These are phyloP conservation scores for Dromius quadrimaculatus DNA, from an alignment of 2,888 invertebrate genomes.

Conservation along the genomic window DNA sequence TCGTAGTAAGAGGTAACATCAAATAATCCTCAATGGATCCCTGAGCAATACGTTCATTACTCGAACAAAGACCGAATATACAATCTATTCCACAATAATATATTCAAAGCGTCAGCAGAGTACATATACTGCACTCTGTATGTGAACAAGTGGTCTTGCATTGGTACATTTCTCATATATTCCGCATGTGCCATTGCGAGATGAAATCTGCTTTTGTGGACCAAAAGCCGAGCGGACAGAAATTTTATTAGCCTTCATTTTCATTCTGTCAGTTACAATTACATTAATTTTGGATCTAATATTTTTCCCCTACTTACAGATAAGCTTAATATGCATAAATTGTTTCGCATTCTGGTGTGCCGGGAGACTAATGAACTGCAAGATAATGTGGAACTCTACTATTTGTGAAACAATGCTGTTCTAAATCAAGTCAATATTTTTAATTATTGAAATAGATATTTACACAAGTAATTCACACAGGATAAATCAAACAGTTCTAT, in stretches of 20 bases:
- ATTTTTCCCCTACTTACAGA: no score
- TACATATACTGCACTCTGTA: neutral
- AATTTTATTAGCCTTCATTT: slow-evolving; percentile 2
- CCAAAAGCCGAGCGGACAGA: neutral
- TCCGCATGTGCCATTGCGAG: neutral
- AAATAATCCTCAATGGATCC: no score
- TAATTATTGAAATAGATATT: no score
- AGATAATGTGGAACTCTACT: no score
- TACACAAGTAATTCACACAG: no score
- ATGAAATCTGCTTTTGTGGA: neutral
- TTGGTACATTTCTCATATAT: neutral
- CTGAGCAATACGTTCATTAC: neutral
- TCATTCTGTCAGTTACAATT: neutral
- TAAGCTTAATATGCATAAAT: no score
- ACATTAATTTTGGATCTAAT: neutral
- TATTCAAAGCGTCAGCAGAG: neutral
- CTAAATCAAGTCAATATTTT: no score
- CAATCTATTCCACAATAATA: slow-evolving; percentile 1
- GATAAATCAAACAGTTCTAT: no score
- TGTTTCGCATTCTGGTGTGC: no score
- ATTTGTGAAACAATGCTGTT: no score
- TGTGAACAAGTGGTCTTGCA: neutral
- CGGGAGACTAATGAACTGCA: no score
- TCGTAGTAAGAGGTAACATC: no score
- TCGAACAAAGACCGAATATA: neutral